Evolutionary conservation across 2,113 vertebrate genomes (phyloP).

Genomic region (Choloepus hoffmanni): DNA sequence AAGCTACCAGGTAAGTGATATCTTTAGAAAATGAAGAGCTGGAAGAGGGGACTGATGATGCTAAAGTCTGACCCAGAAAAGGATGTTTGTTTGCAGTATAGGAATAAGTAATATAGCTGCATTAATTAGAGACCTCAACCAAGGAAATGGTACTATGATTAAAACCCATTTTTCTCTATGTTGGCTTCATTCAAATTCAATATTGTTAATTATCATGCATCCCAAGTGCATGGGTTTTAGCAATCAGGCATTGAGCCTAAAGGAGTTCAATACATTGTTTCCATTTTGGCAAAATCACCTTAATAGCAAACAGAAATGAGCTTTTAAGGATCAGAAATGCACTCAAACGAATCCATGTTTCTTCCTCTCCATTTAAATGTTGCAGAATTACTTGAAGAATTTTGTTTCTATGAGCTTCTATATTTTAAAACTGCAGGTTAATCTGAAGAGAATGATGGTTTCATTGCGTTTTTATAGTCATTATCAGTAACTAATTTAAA

Average conservation of each 20-base stretch:
- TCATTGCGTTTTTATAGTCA: neutral
- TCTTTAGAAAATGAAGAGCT: neutral
- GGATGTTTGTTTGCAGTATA: neutral
- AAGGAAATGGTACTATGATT: conserved; percentile 20
- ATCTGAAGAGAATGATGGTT: neutral
- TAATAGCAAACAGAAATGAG: conserved; percentile 55
- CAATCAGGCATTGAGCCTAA: conserved; percentile 22
- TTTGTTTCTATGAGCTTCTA: neutral
- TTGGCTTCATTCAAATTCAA: conserved; percentile 51
- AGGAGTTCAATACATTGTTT: neutral
- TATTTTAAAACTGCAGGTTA: neutral
- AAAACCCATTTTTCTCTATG: conserved; percentile 22
- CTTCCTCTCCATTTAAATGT: neutral
- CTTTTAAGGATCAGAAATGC: conserved; percentile 14
- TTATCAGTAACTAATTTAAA: neutral
- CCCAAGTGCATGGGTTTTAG: neutral
- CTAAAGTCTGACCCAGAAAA: neutral
- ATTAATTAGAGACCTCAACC: neutral
- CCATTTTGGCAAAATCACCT: conserved; percentile 25
- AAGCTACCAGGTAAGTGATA: neutral
- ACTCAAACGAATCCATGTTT: neutral
- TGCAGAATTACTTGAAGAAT: neutral
- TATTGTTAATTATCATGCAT: conserved; percentile 19
- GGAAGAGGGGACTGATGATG: neutral
- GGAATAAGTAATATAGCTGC: neutral